Evolutionary conservation across 2,113 vertebrate genomes (phyloP), one percentile per base, ranked within the genome.

Genomic region (Forbesichthys agassizii): DNA sequence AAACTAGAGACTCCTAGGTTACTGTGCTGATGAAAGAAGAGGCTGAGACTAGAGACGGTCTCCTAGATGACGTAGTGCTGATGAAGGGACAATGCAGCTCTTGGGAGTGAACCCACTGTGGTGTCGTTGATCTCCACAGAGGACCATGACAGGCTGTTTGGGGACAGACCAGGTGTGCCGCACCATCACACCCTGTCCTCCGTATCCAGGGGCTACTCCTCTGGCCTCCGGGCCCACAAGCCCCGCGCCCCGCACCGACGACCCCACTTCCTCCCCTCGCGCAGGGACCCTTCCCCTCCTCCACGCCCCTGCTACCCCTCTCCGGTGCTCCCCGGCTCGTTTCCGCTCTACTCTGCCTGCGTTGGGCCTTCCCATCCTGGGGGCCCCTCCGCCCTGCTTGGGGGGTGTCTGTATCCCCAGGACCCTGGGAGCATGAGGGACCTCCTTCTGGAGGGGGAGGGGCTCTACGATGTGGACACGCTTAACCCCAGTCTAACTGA

Each of bases 401-500:
- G 76, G 73, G 55, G 89, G 66, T 93, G 93, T 81, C 94, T 94
- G 61, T 92, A 92, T 33, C 87, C 90, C 0, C 3, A 64, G 46
- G 74, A 88, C 1, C 84, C 86, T 78, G 91, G 88, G 65, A 92
- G 92, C 46, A 82, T 95, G 85, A 94, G 94, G 4, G 96, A 96
- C 12, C 73, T 94, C 1, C 87, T 96, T 13, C 70, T 94, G 77
- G 97, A 98, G 0, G 94, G 91, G 36, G 96, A 98, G 16, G 86
- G 88, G 60, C 92, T 87, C 66, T 96, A 91, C 0, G 97, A 99
- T 48, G 86, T 99, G 0, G 96, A 98, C 58, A 92, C 92, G 11
- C 94, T 99, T 42, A 96, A 97, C 58, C 96, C 98, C 0, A 97
- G 94, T 80, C 93, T 99, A 75, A 96, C 93, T 0, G 98, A 98